Evolutionary conservation across 1,140 invertebrate species (phyloP).

Genomic region (Andricus grossulariae): DNA sequence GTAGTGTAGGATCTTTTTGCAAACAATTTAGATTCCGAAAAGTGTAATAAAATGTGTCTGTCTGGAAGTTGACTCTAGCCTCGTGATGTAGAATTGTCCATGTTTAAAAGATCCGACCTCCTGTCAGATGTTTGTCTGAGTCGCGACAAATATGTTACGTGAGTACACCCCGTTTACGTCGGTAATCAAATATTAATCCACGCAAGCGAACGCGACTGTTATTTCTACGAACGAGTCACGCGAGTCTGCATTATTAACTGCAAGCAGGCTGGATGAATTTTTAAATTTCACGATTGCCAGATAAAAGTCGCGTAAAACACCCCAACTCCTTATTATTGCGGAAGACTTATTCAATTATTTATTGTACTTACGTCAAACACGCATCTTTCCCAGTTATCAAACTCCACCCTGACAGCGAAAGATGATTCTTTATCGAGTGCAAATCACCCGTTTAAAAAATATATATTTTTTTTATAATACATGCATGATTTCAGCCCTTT

Average conservation of each 20-base stretch:
- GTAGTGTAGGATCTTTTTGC: too few relatives aligned
- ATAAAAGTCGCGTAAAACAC: constrained; percentile 50
- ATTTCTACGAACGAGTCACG: constrained; percentile 45
- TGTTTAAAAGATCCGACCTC: background rate
- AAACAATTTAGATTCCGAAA: too few relatives aligned
- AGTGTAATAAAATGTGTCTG: too few relatives aligned
- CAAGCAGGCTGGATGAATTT: constrained; percentile 47
- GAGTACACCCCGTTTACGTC: constrained; percentile 19
- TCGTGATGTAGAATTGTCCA: background rate
- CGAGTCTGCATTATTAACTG: constrained; percentile 51
- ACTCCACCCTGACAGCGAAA: background rate
- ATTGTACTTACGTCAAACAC: background rate
- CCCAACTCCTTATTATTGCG: constrained; percentile 41
- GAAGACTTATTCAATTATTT: constrained; percentile 22
- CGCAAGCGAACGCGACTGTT: constrained; percentile 20
- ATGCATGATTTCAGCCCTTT: too few relatives aligned
- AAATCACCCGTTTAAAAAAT: too few relatives aligned
- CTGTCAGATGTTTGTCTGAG: constrained; percentile 3
- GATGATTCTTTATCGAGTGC: too few relatives aligned
- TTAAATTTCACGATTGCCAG: constrained; percentile 52
- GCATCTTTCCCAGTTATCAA: constrained; percentile 2
- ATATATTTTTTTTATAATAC: too few relatives aligned
- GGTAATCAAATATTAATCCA: constrained; percentile 27
- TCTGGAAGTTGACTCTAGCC: too few relatives aligned
- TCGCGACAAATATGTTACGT: constrained; percentile 24